Evolutionary conservation across 2,888 invertebrate species (phyloP).

Genomic region (Maniola hyperantus): DNA sequence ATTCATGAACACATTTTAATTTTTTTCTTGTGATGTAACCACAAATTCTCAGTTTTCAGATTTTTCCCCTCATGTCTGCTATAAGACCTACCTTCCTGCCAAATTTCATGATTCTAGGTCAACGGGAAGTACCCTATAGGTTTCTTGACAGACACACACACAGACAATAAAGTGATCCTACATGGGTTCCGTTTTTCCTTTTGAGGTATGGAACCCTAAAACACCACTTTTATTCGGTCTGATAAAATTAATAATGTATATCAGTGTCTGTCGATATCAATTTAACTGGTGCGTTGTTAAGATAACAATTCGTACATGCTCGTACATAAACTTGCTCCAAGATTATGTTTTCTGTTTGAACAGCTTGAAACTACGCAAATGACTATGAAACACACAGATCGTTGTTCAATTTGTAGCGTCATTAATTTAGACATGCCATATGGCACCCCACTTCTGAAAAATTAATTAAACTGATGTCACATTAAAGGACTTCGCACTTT

Average conservation of each 20-base stretch:
- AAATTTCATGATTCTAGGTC: no score
- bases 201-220: no score
- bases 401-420: slow-evolving; percentile 9
- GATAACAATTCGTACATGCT: not conserved
- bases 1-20: no score
- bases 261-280: not conserved
- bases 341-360: slow-evolving; percentile 5
- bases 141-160: no score
- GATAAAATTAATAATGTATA: not conserved
- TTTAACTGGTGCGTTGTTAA: not conserved
- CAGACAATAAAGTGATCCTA: no score
- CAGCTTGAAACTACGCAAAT: slow-evolving; percentile 13
- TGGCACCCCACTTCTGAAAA: slow-evolving; percentile 10
- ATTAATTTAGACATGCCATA: slow-evolving; percentile 8
- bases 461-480: slow-evolving; percentile 9
- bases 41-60: no score
- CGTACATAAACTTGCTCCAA: slow-evolving; percentile 2
- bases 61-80: no score
- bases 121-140: no score
- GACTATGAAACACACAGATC: slow-evolving; percentile 1
- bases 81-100: no score
- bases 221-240: no score
- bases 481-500: not conserved
- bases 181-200: no score
- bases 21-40: no score